Evolutionary conservation across 2,113 vertebrate genomes (phyloP), one percentile per base, ranked within the genome.

Genomic region (Motacilla tschutschensis): DNA sequence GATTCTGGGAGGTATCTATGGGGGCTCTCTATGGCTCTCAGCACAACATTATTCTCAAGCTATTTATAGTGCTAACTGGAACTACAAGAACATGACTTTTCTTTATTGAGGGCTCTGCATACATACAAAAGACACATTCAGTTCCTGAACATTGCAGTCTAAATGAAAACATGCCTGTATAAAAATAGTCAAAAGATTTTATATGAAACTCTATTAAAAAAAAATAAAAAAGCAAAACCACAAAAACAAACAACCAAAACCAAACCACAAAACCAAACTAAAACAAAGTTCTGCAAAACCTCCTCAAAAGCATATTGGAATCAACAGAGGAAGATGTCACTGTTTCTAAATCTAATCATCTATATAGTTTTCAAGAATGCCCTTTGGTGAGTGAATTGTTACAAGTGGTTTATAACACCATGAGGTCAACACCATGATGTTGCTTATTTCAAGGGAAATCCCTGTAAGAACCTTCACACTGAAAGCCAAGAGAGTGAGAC

Each of bases 111-210:
- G 41, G 35, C 33, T 47, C 58, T 72, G 50, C 44, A 76, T 66
- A 82, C 62, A 64, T 40, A 82, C 36, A 85, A 89, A 91, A 88
- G 71, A 82, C 53, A 86, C 89, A 78, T 83, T 86, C 79, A 78
- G 93, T 93, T 83, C 85, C 50, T 82, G 38, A 71, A 85, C 79
- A 74, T 9, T 67, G 65, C 6, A 90, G 60, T 31, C 79, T 93
- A 93, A 95, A 88, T 85, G 54, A 92, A 95, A 96, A 94, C 95
- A 96, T 59, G 62, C 35, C 48, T 13, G 14, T 12, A 4, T 33
- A 84, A 92, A 87, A 87, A 86, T 72, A 86, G 87, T 16, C 44
- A 36, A 75, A 77, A 70, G 62, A 85, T 58, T 79, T 95, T 83
- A 55, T 76, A 84, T 86, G 66, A 66, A 90, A 76, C 7, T 14